Conservation (phyloP, 92 coral and sea anemone species). For the Isaurus tuberculatus region DNA sequence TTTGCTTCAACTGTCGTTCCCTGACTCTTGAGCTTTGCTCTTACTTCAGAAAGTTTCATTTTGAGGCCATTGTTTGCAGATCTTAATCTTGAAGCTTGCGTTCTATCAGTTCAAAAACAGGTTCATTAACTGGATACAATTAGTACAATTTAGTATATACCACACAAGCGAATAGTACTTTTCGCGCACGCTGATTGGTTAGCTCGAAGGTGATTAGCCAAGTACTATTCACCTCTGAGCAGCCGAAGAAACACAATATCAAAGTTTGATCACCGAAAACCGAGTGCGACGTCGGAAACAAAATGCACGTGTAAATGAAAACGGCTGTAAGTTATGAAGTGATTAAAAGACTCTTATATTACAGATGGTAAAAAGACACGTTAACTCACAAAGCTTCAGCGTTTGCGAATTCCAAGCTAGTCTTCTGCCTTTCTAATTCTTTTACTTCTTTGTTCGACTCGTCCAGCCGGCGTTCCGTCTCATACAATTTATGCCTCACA, state of each 20-base stretch:
- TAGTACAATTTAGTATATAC: not conserved
- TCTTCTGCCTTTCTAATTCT: constrained; percentile 17
- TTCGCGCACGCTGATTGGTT: not conserved
- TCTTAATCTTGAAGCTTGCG: constrained; percentile 12
- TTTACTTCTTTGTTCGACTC: not conserved
- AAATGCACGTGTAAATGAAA: not conserved
- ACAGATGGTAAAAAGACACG: too few species aligned
- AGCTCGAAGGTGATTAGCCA: too few species aligned
- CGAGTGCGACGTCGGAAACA: too few species aligned
- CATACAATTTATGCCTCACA: not conserved
- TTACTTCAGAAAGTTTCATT: constrained; percentile 4
- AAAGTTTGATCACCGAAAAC: too few species aligned
- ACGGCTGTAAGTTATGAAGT: too few species aligned
- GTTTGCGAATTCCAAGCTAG: constrained; percentile 23
- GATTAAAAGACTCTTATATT: not conserved
- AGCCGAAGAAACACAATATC: too few species aligned
- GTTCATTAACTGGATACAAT: not conserved
- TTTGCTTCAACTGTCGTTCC: not conserved
- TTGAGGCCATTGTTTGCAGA: constrained; percentile 28
- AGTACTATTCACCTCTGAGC: too few species aligned
- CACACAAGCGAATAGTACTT: not conserved
- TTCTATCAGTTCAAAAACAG: not conserved
- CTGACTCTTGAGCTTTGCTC: not conserved
- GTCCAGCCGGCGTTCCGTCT: constrained; percentile 10
- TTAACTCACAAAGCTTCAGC: constrained; percentile 39